Conservation (phyloP, 1,140 invertebrate genomes). For the Aradophagus sp. region DNA sequence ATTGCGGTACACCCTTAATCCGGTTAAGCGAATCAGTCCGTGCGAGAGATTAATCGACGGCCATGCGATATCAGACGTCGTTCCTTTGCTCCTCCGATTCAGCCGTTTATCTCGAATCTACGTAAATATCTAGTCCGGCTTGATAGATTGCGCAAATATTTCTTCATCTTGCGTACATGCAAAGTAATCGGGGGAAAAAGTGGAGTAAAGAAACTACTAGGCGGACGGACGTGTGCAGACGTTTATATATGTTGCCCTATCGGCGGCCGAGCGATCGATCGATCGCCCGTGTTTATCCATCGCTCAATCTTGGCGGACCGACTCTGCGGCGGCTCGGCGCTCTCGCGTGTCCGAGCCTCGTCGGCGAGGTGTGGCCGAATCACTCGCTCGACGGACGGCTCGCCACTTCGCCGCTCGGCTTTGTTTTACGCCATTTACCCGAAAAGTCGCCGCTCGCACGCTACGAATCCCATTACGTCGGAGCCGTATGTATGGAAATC, state of each 20-base stretch:
- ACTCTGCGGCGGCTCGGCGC: constrained; percentile 4
- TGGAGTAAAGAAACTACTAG: constrained; percentile 51
- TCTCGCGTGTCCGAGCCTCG: constrained; percentile 21
- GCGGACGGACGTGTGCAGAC: too few species aligned
- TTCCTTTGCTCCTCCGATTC: too few species aligned
- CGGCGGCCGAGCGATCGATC: constrained; percentile 51
- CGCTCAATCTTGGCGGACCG: constrained; percentile 47
- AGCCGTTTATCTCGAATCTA: constrained; percentile 31
- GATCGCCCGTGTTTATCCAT: constrained; percentile 53
- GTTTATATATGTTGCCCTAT: constrained; percentile 45
- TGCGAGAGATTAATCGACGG: too few species aligned
- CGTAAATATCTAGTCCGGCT: constrained; percentile 36
- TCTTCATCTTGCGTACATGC: constrained; percentile 33
- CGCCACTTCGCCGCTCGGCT: constrained; percentile 23
- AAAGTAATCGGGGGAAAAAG: constrained; percentile 42
- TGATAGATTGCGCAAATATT: constrained; percentile 50
- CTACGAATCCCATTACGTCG: too few species aligned
- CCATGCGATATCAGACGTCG: too few species aligned
- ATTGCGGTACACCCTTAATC: constrained; percentile 3
- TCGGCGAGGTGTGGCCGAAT: constrained; percentile 45
- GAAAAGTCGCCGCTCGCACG: constrained; percentile 19
- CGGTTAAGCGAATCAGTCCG: too few species aligned
- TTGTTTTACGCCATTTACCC: too few species aligned
- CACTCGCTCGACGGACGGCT: constrained; percentile 30
- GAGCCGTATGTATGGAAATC: too few species aligned